These are phyloP conservation scores for Pollenia angustigena DNA, from an alignment of 2,888 invertebrate species.

Conservation along the genomic window DNA sequence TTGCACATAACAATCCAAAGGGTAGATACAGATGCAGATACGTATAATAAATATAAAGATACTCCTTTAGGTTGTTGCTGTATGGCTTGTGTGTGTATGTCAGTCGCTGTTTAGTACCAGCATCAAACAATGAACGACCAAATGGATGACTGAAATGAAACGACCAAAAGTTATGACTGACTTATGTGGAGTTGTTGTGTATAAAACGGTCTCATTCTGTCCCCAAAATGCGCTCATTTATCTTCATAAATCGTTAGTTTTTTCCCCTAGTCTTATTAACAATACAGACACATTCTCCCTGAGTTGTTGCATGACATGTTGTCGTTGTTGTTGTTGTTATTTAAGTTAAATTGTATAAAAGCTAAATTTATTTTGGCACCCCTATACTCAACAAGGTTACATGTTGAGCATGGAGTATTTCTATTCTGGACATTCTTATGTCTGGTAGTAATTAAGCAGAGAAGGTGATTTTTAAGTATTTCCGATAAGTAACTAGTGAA, in stretches of 20 bases:
- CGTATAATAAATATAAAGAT: slow-evolving; percentile 6
- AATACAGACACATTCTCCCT: slow-evolving; percentile 14
- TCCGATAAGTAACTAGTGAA: no score
- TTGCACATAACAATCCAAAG: background rate
- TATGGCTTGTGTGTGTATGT: slow-evolving; percentile 4
- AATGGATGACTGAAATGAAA: slow-evolving; percentile 57
- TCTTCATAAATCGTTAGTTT: slow-evolving; percentile 69
- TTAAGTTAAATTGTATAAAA: slow-evolving; percentile 14
- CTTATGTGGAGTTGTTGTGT: slow-evolving; percentile 57
- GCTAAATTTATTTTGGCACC: background rate
- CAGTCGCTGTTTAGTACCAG: background rate
- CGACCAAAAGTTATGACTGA: slow-evolving; percentile 67
- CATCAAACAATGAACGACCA: slow-evolving; percentile 35
- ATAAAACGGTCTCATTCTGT: slow-evolving; percentile 64
- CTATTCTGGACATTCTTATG: background rate
- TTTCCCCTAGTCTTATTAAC: slow-evolving; percentile 56
- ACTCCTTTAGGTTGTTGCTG: slow-evolving; percentile 11
- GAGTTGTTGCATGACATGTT: background rate
- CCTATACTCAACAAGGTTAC: background rate
- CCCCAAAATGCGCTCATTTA: slow-evolving; percentile 68
- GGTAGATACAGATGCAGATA: slow-evolving; percentile 29
- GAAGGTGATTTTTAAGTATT: background rate
- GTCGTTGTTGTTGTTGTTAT: no score
- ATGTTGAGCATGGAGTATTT: background rate
- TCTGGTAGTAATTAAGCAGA: background rate